A percentile compares a stretch with the other conserved stretches of the same genome.
These are phyloP conservation scores for Sesia bembeciformis DNA, from an alignment of 2,888 invertebrate genomes.

Conservation along the genomic window DNA sequence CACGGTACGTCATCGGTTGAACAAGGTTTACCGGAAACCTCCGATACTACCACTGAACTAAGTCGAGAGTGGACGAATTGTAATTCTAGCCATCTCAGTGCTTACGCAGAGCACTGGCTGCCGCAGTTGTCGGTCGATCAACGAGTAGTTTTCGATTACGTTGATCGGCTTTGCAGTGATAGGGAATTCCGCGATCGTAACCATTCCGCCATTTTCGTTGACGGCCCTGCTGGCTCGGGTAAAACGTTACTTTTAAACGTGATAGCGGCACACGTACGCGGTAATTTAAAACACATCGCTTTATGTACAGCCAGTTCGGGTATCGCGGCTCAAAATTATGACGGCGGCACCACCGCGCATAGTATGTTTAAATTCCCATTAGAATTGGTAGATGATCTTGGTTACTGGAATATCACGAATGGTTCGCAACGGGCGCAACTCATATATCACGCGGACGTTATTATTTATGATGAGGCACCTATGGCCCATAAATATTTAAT, in stretches of 20 bases:
- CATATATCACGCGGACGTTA: slow-evolving; percentile 1
- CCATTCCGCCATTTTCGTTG: slow-evolving; percentile 1
- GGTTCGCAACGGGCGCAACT: slow-evolving; percentile 1
- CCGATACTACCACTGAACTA: not conserved
- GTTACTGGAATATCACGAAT: not conserved
- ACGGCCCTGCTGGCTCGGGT: slow-evolving; percentile 4
- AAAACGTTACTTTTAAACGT: slow-evolving; percentile 2
- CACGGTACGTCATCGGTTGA: not conserved
- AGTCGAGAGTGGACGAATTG: not conserved
- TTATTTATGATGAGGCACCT: slow-evolving; percentile 6
- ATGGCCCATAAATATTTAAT: slow-evolving; percentile 5
- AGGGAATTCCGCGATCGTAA: not conserved
- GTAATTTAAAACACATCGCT: not conserved
- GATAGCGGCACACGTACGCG: slow-evolving; percentile 1
- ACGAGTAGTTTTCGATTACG: not conserved
- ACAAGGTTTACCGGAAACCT: not conserved
- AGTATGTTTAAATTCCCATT: slow-evolving; percentile 4
- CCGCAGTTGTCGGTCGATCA: not conserved
- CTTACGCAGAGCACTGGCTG: not conserved
- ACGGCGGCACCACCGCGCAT: slow-evolving; percentile 2
- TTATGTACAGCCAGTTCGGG: slow-evolving; percentile 1
- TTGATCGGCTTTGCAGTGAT: not conserved
- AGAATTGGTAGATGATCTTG: slow-evolving; percentile 1
- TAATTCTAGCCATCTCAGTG: not conserved
- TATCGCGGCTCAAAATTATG: slow-evolving; percentile 2